Evolutionary conservation across 2,888 invertebrate species (phyloP).

Genomic region (Allolobophora icterica): DNA sequence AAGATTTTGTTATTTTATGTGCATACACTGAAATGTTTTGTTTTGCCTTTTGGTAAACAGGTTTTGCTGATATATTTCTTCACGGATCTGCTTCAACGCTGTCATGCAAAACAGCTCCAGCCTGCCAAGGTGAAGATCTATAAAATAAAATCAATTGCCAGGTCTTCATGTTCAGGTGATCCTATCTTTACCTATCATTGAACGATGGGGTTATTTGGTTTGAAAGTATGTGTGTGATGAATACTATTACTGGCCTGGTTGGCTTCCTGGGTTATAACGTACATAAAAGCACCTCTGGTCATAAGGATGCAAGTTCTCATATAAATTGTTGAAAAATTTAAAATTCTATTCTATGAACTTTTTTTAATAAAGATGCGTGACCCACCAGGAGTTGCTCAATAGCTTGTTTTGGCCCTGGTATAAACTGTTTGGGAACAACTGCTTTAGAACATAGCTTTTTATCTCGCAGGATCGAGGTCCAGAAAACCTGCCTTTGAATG

Average conservation of each 20-base stretch:
- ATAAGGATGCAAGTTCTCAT: too few species aligned
- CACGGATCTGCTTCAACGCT: conserved; percentile 59
- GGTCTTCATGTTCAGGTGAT: neutral
- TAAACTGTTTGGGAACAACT: neutral
- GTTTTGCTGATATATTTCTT: conserved; percentile 56
- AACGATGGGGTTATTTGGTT: neutral
- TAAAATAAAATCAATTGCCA: conserved; percentile 45
- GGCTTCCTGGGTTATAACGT: too few species aligned
- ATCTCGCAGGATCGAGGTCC: conserved; percentile 33
- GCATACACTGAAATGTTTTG: neutral
- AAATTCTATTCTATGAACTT: too few species aligned
- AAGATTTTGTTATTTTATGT: neutral
- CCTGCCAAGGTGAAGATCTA: conserved; percentile 44
- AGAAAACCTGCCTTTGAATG: conserved; percentile 56
- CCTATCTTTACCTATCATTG: neutral
- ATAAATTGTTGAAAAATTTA: too few species aligned
- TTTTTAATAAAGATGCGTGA: too few species aligned
- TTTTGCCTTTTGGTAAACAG: conserved; percentile 46
- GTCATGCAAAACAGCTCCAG: conserved; percentile 54
- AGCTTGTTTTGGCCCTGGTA: too few species aligned
- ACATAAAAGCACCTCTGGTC: too few species aligned
- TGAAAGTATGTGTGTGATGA: neutral
- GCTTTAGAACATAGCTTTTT: neutral
- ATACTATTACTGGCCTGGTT: neutral
- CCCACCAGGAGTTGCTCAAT: too few species aligned